Conservation (phyloP, 2,797 vertebrate species). For the Typhlichthys subterraneus region DNA sequence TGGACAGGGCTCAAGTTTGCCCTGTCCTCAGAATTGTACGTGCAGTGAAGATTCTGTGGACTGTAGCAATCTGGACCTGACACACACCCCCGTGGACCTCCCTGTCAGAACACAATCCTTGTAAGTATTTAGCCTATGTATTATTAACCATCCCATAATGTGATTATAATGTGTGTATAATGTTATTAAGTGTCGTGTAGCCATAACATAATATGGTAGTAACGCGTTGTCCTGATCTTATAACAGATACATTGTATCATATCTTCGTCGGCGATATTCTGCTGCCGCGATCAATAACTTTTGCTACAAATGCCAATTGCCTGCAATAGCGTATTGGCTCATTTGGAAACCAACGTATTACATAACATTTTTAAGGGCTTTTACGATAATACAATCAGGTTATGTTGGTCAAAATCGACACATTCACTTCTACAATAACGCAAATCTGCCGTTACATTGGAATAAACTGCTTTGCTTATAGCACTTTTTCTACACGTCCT, state of each 20-base stretch:
- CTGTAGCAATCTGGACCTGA: constrained; percentile 83
- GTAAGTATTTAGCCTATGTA: constrained; percentile 79
- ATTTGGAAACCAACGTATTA: no score
- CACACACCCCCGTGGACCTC: constrained; percentile 80
- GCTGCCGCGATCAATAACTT: no score
- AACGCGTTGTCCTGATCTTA: not conserved
- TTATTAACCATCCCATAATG: constrained; percentile 58
- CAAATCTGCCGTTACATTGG: not conserved
- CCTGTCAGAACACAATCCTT: constrained; percentile 83
- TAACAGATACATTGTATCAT: no score
- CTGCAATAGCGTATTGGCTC: not conserved
- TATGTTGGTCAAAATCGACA: not conserved
- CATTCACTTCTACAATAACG: no score
- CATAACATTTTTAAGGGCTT: not conserved
- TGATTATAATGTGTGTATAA: constrained; percentile 22
- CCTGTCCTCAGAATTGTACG: constrained; percentile 81
- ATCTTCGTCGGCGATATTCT: no score
- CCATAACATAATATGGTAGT: no score
- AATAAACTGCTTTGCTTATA: not conserved
- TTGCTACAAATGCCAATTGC: not conserved
- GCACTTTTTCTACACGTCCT: not conserved
- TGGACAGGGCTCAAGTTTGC: constrained; percentile 57
- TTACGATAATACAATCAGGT: not conserved
- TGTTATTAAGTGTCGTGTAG: not conserved
- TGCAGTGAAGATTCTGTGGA: constrained; percentile 82